A percentile compares a stretch with the other conserved stretches of the same genome.
Evolutionary conservation across 2,888 invertebrate genomes (phyloP).

Genomic region (Pandemis heparana): DNA sequence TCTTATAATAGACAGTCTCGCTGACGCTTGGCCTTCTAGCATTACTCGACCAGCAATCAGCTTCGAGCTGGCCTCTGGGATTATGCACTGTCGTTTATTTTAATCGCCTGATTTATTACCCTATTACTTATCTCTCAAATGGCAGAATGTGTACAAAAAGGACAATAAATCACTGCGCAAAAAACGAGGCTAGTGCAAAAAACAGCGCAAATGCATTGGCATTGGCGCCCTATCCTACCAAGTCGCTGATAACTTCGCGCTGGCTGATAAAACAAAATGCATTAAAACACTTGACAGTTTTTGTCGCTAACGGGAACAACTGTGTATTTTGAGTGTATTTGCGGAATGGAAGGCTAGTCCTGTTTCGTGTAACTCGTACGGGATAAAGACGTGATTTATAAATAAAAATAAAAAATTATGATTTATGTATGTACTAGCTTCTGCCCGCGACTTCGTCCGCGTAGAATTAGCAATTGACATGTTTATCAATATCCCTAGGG

Average conservation of each 20-base stretch:
- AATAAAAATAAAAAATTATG: no score
- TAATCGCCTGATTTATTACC: neutral
- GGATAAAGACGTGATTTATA: no score
- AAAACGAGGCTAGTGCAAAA: constrained; percentile 4
- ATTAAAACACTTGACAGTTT: constrained; percentile 11
- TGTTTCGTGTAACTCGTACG: no score
- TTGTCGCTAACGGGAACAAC: neutral
- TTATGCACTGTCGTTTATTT: no score
- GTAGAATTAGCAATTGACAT: no score
- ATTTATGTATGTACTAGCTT: no score
- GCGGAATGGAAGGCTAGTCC: neutral
- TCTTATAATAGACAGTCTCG: no score
- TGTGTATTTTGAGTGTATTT: neutral
- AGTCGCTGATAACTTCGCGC: constrained; percentile 2
- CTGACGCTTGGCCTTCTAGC: no score
- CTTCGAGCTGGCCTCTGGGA: no score
- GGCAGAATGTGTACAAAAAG: neutral
- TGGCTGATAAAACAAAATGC: constrained; percentile 16
- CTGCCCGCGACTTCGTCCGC: no score
- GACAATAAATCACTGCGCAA: constrained; percentile 6
- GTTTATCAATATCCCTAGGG: no score
- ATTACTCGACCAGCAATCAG: no score
- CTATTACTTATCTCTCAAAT: constrained; percentile 1
- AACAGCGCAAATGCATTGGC: neutral
- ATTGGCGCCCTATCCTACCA: neutral